These are phyloP conservation scores for Philopotamus ludificatus DNA, from an alignment of 1,140 invertebrate species.

Conservation along the genomic window DNA sequence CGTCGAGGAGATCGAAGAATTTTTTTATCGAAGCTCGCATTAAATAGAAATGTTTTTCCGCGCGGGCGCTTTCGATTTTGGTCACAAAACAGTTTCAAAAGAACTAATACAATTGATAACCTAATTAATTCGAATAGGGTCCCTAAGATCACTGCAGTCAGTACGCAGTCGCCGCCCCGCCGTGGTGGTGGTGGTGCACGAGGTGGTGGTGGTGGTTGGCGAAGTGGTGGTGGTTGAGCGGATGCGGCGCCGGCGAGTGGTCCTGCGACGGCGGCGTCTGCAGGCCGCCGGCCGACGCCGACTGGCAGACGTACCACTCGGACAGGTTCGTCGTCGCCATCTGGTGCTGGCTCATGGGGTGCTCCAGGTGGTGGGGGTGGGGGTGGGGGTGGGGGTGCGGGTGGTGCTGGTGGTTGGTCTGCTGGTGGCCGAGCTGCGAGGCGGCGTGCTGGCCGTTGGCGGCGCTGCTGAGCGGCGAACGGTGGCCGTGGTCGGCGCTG, in stretches of 20 bases:
- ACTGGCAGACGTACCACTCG: constrained; percentile 53
- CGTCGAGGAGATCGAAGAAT: too few species aligned
- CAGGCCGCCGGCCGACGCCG: constrained; percentile 40
- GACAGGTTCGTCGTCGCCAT: constrained; percentile 36
- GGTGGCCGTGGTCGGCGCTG: constrained; percentile 49
- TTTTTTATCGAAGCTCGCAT: too few species aligned
- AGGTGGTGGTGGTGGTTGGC: constrained; percentile 40
- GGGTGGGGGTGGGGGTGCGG: constrained; percentile 46
- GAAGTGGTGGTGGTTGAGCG: constrained; percentile 39
- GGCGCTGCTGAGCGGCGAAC: constrained; percentile 46
- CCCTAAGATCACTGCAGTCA: constrained; percentile 57
- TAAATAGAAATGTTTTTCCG: too few species aligned
- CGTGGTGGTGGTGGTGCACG: constrained; percentile 53
- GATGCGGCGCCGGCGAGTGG: constrained; percentile 38
- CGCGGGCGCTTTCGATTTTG: too few species aligned
- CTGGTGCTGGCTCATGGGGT: constrained; percentile 30
- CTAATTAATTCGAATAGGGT: constrained; percentile 35
- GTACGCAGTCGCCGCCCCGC: constrained; percentile 53
- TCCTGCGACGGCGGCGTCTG: constrained; percentile 40
- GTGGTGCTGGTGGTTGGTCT: constrained; percentile 50
- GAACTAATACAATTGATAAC: too few species aligned
- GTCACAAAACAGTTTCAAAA: too few species aligned
- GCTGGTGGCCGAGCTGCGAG: constrained; percentile 51
- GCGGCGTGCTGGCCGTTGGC: constrained; percentile 44
- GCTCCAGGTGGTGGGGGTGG: constrained; percentile 44